Evolutionary conservation across 2,113 vertebrate species (phyloP).

Genomic region (Australoheros scitulus): DNA sequence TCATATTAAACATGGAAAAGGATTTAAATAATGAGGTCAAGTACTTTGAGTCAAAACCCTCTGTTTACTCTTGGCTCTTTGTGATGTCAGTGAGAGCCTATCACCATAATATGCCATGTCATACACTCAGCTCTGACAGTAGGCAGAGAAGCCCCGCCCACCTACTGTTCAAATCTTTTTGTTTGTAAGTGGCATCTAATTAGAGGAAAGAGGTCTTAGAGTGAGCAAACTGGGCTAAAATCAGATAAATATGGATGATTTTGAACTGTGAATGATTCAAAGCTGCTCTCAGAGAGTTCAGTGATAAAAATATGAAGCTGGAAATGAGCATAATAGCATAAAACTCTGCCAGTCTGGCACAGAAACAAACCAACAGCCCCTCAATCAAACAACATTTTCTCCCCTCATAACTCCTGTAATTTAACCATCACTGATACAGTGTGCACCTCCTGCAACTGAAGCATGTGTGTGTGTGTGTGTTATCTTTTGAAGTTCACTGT

Average conservation of each 20-base stretch:
- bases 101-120: not conserved
- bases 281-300: not conserved
- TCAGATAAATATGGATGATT: not conserved
- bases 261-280: not conserved
- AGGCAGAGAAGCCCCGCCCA: no score
- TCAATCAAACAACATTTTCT: no score
- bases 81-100: not conserved
- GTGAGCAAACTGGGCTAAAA: not conserved
- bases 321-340: not conserved
- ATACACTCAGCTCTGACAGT: no score
- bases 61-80: not conserved
- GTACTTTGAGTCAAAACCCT: no score
- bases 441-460: not conserved
- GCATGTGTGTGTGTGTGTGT: no score
- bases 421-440: not conserved
- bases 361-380: not conserved
- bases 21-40: not conserved
- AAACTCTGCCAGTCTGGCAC: not conserved
- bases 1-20: rapidly evolving
- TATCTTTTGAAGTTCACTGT: not conserved
- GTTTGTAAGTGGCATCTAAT: not conserved
- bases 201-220: not conserved
- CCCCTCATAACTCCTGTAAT: not conserved
- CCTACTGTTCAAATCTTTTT: not conserved
- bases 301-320: not conserved